Percentiles rank a stretch among this genome's conserved stretches.
Evolutionary conservation across 2,113 vertebrate species (phyloP).

Genomic region (Sminthopsis crassicaudata): DNA sequence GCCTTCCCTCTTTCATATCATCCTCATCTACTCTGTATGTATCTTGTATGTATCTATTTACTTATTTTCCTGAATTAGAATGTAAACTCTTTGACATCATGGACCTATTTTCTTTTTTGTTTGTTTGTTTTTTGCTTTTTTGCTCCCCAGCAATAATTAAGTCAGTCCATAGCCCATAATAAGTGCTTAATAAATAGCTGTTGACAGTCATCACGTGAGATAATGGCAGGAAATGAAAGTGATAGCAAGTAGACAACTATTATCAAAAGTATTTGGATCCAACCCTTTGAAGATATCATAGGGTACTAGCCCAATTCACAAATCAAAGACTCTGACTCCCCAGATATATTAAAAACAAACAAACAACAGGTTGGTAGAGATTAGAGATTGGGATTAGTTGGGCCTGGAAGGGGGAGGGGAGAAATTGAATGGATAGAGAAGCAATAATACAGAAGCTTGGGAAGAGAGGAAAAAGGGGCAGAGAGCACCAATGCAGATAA

Average conservation of each 20-base stretch:
- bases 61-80: neutral
- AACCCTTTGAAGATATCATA: constrained; percentile 3
- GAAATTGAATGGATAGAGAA: neutral
- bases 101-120: neutral
- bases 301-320: neutral
- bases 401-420: constrained; percentile 7
- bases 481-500: constrained; percentile 36
- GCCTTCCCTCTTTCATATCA: neutral
- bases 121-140: neutral
- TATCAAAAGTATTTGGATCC: constrained; percentile 16
- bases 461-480: neutral
- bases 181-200: neutral
- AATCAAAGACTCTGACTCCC: neutral
- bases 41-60: neutral
- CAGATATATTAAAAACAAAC: neutral
- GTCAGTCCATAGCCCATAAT: too few relatives aligned
- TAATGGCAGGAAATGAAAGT: neutral
- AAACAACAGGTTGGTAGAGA: neutral
- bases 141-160: too few relatives aligned
- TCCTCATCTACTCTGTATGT: neutral
- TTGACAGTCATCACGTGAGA: neutral
- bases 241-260: constrained; percentile 38
- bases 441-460: constrained; percentile 35
- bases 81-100: neutral
- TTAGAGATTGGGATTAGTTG: constrained; percentile 17